Evolutionary conservation across 2,888 invertebrate species (phyloP).

Genomic region (Microctonus aethiopoides): DNA sequence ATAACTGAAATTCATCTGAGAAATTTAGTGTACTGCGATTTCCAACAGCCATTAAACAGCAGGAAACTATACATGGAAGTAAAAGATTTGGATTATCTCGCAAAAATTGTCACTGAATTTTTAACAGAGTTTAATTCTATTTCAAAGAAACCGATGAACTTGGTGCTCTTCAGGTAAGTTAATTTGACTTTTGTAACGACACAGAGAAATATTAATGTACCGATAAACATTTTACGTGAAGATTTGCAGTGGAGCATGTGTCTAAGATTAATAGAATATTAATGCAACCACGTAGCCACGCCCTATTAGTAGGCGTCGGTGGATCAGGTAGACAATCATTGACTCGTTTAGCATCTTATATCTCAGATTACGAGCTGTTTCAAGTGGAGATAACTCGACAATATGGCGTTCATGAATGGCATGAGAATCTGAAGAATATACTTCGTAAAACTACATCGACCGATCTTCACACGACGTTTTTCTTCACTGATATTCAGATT

Average conservation of each 20-base stretch:
- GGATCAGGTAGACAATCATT: slow-evolving; percentile 94
- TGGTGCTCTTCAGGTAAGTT: slow-evolving; percentile 84
- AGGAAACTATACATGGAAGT: slow-evolving; percentile 84
- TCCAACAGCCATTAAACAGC: slow-evolving; percentile 92
- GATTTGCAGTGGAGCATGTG: slow-evolving; percentile 94
- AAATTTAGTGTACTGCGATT: slow-evolving; percentile 93
- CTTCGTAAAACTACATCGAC: slow-evolving; percentile 83
- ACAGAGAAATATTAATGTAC: background rate
- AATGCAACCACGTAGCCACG: slow-evolving; percentile 92
- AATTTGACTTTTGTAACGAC: background rate
- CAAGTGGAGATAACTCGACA: slow-evolving; percentile 91
- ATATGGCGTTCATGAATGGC: slow-evolving; percentile 88
- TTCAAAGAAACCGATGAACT: slow-evolving; percentile 95
- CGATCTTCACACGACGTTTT: slow-evolving; percentile 87
- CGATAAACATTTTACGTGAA: slow-evolving; percentile 56
- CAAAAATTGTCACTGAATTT: slow-evolving; percentile 85
- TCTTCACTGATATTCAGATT: slow-evolving; percentile 93
- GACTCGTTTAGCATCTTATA: slow-evolving; percentile 88
- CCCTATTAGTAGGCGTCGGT: slow-evolving; percentile 88
- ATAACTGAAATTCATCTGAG: slow-evolving; percentile 86
- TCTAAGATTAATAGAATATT: slow-evolving; percentile 90
- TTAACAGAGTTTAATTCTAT: slow-evolving; percentile 92
- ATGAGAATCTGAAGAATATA: slow-evolving; percentile 88
- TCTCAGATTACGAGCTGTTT: slow-evolving; percentile 92
- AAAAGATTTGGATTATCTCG: slow-evolving; percentile 80